Evolutionary conservation across 2,888 invertebrate genomes (phyloP), one percentile per base, ranked within the genome.

Genomic region (Ellobium chinense): DNA sequence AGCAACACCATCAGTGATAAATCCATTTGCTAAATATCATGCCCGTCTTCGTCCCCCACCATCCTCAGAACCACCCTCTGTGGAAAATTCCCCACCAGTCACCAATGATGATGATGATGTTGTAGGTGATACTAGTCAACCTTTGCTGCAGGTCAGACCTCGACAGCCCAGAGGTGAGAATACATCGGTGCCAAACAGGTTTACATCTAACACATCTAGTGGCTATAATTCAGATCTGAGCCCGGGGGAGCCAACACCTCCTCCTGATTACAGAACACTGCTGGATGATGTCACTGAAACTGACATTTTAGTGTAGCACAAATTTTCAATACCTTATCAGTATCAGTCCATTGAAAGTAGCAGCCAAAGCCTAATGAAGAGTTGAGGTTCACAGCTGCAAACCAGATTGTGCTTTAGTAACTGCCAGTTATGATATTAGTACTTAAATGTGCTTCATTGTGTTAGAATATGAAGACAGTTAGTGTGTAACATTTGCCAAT

Each of bases 221-320:
- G 88, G 87, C 9, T 88, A 88, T 79, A 85, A 86, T 58, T 86
- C 87, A 29, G 80, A 80, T 68, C 37, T 74, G 21, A 80, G 80
- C 54, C 68, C 74, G 4, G 58, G 63, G 3, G 80, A 73, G 34
- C 46, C 68, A 12, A 58, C 74, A n/a, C 87, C 86, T 9, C 90
- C 90, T 5, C 90, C 90, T 3, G 89, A 88, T 36, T 90, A 91
- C 81, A 84, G 88, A 7, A 85, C 87, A 21, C 88, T 89, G 36
- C 85, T 90, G 86, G 88, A 89, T 75, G 87, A 88, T 65, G 82
- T 76, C 18, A 80, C 65, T 5, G 79, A 79, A 34, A 60, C 65
- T 24, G 82, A 83, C 31, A 75, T 78, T n/a, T 54, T 69, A 0
- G 82, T 83, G 5, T 83, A 80, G 68, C n/a, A 65, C n/a, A n/a